Conservation (phyloP, 1,140 invertebrate species). For the Agrilus planipennis region DNA sequence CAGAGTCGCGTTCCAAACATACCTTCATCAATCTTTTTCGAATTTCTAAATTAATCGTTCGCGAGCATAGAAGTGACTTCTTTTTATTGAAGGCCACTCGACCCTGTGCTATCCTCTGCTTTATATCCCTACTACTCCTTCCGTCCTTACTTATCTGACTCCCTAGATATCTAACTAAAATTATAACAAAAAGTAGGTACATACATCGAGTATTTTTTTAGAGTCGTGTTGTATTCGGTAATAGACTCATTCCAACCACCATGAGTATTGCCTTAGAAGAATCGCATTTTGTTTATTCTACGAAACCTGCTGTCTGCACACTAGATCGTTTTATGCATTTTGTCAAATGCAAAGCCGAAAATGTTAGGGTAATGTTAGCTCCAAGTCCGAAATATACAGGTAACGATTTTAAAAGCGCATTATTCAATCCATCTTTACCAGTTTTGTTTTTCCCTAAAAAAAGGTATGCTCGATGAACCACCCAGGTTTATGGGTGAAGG, state of each 20-base stretch:
- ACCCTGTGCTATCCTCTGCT: too few relatives aligned
- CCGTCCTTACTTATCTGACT: too few relatives aligned
- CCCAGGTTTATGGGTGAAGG: conserved; percentile 96
- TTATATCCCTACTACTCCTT: too few relatives aligned
- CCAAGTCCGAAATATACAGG: conserved; percentile 87
- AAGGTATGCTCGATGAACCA: conserved; percentile 79
- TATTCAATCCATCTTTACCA: neutral
- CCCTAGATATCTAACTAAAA: too few relatives aligned
- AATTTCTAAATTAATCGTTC: too few relatives aligned
- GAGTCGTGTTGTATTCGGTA: conserved; percentile 93
- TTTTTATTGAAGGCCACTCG: too few relatives aligned
- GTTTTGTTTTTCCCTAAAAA: neutral
- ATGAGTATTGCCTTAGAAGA: conserved; percentile 89
- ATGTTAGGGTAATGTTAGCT: conserved; percentile 75
- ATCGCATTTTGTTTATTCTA: conserved; percentile 89
- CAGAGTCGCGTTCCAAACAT: too few relatives aligned
- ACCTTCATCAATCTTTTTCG: too few relatives aligned
- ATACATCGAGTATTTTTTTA: conserved; percentile 36
- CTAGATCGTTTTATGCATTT: conserved; percentile 96
- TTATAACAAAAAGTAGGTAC: too few relatives aligned
- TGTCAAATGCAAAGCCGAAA: conserved; percentile 88
- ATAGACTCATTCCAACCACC: conserved; percentile 85
- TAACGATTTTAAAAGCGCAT: too few relatives aligned
- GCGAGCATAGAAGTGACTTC: too few relatives aligned
- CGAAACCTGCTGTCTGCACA: conserved; percentile 83